Evolutionary conservation across 2,113 vertebrate species (phyloP), one percentile per base, ranked within the genome.

Genomic region (Sturnus vulgaris): DNA sequence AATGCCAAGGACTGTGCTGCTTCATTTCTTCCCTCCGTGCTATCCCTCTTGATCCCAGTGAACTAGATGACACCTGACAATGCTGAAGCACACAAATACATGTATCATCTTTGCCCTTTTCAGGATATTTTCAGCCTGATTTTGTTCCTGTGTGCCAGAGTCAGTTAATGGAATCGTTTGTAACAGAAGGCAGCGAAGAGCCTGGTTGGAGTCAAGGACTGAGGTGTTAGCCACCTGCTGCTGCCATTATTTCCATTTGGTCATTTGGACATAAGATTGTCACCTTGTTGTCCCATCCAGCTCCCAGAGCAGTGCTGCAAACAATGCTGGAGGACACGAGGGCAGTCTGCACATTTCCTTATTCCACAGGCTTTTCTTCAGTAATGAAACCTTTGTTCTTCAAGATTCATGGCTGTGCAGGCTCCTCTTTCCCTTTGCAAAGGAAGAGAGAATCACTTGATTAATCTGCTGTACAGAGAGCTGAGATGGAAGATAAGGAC

Each of bases 381-480:
- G 77, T 88, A 88, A 77, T 28, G 42, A 88, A 87, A 79, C 71
- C 71, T 92, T 89, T 92, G 49, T 97, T 85, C 72, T 17, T 37
- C 14, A 63, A 71, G 93, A 93, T 96, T 65, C 91, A 95, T 82
- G 87, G 46, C 65, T 22, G 60, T 33, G 56, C 69, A 61, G 42
- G 19, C 7, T 90, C 52, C 46, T 39, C 23, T 72, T 35, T n/a
- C 35, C 11, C 30, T 71, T 91, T 56, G 11, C 35, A 75, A 73
- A 47, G n/a, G 50, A 82, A 5, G 82, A 88, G 75, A 60, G n/a
- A 92, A 42, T 22, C 40, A 31, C 35, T 96, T 94, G 69, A 68
- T 94, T 95, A 90, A 80, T 80, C 60, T 88, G 47, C 28, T 53
- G 63, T 50, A 4, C 13, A 22, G 44, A 71, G 42, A 66, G 27